A percentile compares a stretch with the other conserved stretches of the same genome.
Conservation (phyloP, 2,113 vertebrate species). For the Aptenodytes patagonicus region DNA sequence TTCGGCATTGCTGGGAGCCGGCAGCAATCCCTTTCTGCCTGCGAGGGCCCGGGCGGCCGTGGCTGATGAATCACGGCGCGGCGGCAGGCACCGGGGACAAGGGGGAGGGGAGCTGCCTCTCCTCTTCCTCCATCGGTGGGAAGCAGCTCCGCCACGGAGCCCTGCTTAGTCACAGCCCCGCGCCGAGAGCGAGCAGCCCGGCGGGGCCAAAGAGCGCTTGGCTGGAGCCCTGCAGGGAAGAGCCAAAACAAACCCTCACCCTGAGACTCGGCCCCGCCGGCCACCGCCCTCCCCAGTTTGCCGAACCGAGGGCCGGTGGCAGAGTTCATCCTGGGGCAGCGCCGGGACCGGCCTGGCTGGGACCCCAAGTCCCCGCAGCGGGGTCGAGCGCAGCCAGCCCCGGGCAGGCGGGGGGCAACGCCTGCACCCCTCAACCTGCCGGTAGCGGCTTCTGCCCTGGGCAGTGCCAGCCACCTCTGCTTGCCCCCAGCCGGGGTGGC, state of each 20-base stretch:
- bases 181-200: background rate
- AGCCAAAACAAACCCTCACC: background rate
- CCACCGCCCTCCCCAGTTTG: background rate
- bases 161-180: constrained; percentile 7
- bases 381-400: background rate
- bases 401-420: background rate
- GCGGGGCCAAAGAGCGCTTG: background rate
- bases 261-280: background rate
- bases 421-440: background rate
- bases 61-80: background rate
- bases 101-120: constrained; percentile 10
- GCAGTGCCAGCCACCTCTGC: background rate
- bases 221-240: background rate
- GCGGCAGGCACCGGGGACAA: background rate
- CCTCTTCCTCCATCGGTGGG: constrained; percentile 34
- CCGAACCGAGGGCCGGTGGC: background rate
- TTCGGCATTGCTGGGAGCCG: background rate
- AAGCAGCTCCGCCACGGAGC: background rate
- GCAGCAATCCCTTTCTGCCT: background rate
- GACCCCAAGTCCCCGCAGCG: background rate
- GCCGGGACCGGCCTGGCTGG: background rate
- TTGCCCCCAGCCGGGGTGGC: background rate
- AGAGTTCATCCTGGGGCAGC: background rate
- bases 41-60: background rate
- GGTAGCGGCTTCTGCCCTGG: no score